These are phyloP conservation scores for Leptobrachium leishanense DNA, from an alignment of 2,113 vertebrate genomes.

Conservation along the genomic window DNA sequence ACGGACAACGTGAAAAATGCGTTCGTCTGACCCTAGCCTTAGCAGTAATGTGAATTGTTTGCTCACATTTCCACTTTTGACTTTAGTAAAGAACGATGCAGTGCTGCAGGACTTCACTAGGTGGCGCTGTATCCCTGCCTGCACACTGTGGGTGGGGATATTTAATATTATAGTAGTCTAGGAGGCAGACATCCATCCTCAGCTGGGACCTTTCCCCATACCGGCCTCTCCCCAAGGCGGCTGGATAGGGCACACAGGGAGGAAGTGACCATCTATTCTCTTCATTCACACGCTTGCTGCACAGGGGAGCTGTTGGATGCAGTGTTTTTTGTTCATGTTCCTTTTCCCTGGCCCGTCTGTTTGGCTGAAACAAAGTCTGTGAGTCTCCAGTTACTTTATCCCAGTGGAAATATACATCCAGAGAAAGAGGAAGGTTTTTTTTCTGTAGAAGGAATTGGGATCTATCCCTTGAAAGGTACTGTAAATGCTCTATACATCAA, in stretches of 20 bases:
- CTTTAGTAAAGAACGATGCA: background rate
- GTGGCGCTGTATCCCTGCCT: slow-evolving; percentile 55
- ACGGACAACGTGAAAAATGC: no score
- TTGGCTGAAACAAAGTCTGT: slow-evolving; percentile 16
- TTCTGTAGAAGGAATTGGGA: background rate
- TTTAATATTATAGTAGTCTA: slow-evolving; percentile 3
- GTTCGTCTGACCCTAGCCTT: no score
- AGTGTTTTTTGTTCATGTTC: background rate
- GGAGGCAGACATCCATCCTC: slow-evolving; percentile 25
- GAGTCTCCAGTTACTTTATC: background rate
- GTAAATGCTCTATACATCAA: no score
- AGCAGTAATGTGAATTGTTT: no score
- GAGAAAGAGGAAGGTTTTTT: background rate
- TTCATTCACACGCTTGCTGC: slow-evolving; percentile 32
- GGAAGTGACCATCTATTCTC: slow-evolving; percentile 7
- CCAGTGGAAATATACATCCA: background rate
- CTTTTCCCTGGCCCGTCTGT: background rate
- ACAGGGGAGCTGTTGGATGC: slow-evolving; percentile 2
- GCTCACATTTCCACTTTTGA: no score
- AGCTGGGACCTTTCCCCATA: slow-evolving; percentile 18
- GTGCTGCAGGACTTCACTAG: slow-evolving; percentile 42
- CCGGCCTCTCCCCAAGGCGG: slow-evolving; percentile 15
- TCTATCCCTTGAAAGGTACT: slow-evolving; percentile 7
- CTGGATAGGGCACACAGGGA: slow-evolving; percentile 1
- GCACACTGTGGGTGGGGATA: background rate